A percentile compares a stretch with the other conserved stretches of the same genome.
Evolutionary conservation across 2,888 invertebrate genomes (phyloP).

Genomic region (Polylopha cassiicola): DNA sequence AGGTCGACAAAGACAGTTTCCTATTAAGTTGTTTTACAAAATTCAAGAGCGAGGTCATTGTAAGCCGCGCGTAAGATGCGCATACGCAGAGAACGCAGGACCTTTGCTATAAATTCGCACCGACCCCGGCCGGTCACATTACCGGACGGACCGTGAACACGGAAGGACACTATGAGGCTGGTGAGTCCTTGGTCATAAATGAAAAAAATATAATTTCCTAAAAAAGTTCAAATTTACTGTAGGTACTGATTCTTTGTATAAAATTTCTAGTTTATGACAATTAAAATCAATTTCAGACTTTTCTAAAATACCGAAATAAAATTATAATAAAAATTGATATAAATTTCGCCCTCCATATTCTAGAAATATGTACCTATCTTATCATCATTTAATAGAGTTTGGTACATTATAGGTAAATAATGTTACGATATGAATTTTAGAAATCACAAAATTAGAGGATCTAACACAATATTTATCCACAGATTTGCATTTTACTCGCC

Average conservation of each 20-base stretch:
- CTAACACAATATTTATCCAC: constrained; percentile 28
- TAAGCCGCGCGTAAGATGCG: constrained; percentile 45
- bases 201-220: constrained; percentile 6
- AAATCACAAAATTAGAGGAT: not conserved
- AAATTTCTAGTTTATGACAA: no score
- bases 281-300: no score
- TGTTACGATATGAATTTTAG: not conserved
- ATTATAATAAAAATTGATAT: no score
- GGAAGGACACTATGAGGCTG: constrained; percentile 73
- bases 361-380: no score
- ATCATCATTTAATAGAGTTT: no score
- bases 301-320: no score
- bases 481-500: constrained; percentile 50
- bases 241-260: no score
- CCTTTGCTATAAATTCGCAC: constrained; percentile 60
- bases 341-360: no score
- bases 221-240: no score
- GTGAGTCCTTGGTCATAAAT: constrained; percentile 63
- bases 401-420: no score
- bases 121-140: constrained; percentile 61
- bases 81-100: constrained; percentile 58
- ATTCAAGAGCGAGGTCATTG: constrained; percentile 63
- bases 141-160: constrained; percentile 49
- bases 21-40: constrained; percentile 33
- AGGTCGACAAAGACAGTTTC: constrained; percentile 11